phyloP scores from a whole-genome alignment of 2,113 vertebrate genomes.

The Centrocercus urophasianus region DNA sequence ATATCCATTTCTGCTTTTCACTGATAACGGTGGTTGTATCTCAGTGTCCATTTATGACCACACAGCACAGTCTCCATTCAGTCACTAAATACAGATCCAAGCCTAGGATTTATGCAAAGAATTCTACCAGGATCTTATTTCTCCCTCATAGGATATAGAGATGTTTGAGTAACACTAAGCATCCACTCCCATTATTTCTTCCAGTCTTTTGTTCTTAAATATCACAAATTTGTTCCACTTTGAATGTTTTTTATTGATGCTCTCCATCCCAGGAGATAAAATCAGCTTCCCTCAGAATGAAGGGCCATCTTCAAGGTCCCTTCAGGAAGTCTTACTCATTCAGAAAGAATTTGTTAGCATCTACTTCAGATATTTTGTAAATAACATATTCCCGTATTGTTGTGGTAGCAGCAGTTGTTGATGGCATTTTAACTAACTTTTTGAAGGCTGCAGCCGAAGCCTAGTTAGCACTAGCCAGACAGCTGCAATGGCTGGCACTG shows the following conservation, averaged over 20 bases:
- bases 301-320: not conserved
- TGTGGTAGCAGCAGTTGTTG: not conserved
- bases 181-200: not conserved
- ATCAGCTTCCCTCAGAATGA: not conserved
- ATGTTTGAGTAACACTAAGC: not conserved
- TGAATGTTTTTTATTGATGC: not conserved
- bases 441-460: not conserved
- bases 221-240: not conserved
- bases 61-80: not conserved
- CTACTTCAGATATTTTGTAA: not conserved
- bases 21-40: rapidly evolving
- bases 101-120: not conserved
- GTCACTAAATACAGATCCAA: not conserved
- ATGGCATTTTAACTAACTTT: not conserved
- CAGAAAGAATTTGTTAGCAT: not conserved
- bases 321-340: not conserved
- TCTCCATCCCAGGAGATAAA: not conserved
- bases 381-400: not conserved
- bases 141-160: not conserved
- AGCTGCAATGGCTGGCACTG: not conserved
- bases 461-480: not conserved
- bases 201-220: not conserved
- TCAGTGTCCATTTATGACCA: not conserved
- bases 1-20: not conserved
- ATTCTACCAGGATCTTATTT: not conserved